Base-by-base conservation (phyloP, 2,888 invertebrate species). In the Malachius bipustulatus region DNA sequence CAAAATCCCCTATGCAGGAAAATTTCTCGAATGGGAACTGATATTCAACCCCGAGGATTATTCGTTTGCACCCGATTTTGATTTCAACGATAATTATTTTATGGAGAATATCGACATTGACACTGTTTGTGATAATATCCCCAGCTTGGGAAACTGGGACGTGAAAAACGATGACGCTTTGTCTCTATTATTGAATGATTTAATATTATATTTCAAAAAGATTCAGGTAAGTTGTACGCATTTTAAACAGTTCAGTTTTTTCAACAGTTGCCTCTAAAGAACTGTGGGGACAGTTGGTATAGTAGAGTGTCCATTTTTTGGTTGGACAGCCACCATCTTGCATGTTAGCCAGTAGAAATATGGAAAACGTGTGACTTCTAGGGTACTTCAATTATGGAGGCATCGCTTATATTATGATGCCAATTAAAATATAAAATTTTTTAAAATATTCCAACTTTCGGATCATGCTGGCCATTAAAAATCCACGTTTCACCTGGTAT, bases 11-110 rank as follows among this genome's bases (percentile, higher is more conserved):
- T 82, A 76, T 55, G 81, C 79, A 40, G 77, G 75, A 2, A 72
- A 71, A 43, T 66, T 65, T 39, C 56, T 82, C 3, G 69, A 69
- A 45, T 82, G 82, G 79, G 76, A 79, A 51, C 65, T 82, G 9
- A 62, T 80, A 39, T 82, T 83, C 59, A 75, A 80, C 54, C 60
- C 58, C 9, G 56, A 61, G 32, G 52, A 59, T 41, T 44, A 50
- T 15, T 38, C 37, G 8, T 72, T 75, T 50, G 75, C 81, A 3
- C 82, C 83, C 1, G 82, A 83, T 55, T 81, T 83, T 52, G 67
- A 76, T 48, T 82, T 82, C 57, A 71, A 77, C 45, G 78, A 82
- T 55, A 71, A 74, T 26, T 65, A 62, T 32, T 82, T 83, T 56
- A 58, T 75, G 14, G 66, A 63, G 35, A 72, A 71, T 53, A 64